Conservation (phyloP, 2,113 vertebrate species). For the Sisor rabdophorus region DNA sequence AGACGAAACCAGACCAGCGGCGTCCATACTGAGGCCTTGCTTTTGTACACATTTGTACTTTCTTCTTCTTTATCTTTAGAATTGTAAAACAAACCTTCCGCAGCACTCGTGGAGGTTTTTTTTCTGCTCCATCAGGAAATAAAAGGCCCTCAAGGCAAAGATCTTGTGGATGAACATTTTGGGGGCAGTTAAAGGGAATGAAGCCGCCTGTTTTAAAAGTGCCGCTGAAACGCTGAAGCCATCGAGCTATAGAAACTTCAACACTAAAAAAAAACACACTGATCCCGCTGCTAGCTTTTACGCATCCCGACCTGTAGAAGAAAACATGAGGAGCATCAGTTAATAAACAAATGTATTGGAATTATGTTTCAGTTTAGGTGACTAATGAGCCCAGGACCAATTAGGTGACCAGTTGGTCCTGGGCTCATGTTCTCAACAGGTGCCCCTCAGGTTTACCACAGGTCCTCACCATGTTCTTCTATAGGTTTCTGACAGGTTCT, state of each 20-base stretch:
- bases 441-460: neutral
- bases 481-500: neutral
- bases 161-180: neutral
- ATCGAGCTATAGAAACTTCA: neutral
- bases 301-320: neutral
- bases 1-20: neutral
- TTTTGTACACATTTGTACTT: conserved; percentile 42
- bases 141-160: neutral
- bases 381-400: too few relatives aligned
- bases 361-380: neutral
- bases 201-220: neutral
- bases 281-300: neutral
- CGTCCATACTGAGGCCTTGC: conserved; percentile 44
- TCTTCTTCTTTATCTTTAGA: conserved; percentile 6
- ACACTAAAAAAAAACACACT: neutral
- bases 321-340: neutral
- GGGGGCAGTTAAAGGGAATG: neutral
- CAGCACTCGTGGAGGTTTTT: conserved; percentile 9
- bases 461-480: neutral
- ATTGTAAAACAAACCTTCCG: conserved; percentile 30
- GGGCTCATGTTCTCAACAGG: neutral
- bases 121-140: neutral
- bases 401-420: neutral
- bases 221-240: neutral
- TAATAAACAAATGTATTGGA: neutral